Conservation (phyloP, 2,888 invertebrate genomes). For the Sipunculus nudus region DNA sequence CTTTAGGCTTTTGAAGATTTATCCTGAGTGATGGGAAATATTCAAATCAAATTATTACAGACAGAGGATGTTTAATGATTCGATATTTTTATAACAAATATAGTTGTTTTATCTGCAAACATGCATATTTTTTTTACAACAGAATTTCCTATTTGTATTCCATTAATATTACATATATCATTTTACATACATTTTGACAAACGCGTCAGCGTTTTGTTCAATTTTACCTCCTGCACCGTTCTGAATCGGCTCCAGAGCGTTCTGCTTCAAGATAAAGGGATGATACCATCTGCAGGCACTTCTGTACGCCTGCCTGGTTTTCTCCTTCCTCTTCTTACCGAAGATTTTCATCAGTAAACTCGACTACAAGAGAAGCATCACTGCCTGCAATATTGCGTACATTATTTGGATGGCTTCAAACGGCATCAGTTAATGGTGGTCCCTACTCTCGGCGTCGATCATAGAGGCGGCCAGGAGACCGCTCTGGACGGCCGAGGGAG, state of each 20-base stretch:
- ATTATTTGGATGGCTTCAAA: constrained; percentile 94
- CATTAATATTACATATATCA: too few species aligned
- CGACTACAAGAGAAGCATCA: constrained; percentile 86
- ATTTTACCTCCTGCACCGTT: constrained; percentile 90
- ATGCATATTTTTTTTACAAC: too few species aligned
- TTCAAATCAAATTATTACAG: too few species aligned
- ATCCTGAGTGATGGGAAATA: too few species aligned
- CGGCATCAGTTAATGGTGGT: constrained; percentile 79
- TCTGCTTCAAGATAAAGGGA: constrained; percentile 86
- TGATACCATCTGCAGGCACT: constrained; percentile 93
- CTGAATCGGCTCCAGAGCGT: constrained; percentile 78
- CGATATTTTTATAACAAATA: too few species aligned
- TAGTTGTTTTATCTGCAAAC: too few species aligned
- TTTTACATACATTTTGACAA: too few species aligned
- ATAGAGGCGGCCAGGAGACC: constrained; percentile 95
- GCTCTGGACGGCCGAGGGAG: constrained; percentile 98
- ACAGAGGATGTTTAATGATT: too few species aligned
- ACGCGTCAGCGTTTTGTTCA: constrained; percentile 93
- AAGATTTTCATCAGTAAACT: constrained; percentile 45
- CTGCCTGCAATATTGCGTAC: constrained; percentile 90
- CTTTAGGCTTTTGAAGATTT: too few species aligned
- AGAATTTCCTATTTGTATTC: too few species aligned
- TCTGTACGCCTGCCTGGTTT: constrained; percentile 89
- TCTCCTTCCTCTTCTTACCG: constrained; percentile 90
- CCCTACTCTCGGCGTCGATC: constrained; percentile 80